Percentiles rank a stretch among this genome's conserved stretches.
These are phyloP conservation scores for Drosophila santomea DNA, from an alignment of 1,140 invertebrate species.

Conservation along the genomic window DNA sequence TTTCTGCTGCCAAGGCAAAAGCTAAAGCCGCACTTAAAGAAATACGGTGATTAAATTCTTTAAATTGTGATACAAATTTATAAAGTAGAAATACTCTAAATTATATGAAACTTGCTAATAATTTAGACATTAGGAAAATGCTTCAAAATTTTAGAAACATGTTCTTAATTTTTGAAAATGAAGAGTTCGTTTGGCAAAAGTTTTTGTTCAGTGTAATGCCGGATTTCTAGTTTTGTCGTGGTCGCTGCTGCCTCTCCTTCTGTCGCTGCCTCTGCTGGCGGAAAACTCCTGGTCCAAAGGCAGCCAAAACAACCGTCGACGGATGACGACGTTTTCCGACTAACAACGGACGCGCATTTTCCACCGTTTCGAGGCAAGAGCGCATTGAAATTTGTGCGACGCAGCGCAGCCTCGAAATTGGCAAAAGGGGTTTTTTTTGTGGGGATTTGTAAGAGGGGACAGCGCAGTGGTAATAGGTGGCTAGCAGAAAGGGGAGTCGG, in stretches of 20 bases:
- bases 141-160: neutral
- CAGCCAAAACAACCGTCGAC: slow-evolving; percentile 81
- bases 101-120: neutral
- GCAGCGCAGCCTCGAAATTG: slow-evolving; percentile 70
- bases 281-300: slow-evolving; percentile 51
- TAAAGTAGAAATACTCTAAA: neutral
- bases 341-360: slow-evolving; percentile 83
- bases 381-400: slow-evolving; percentile 81
- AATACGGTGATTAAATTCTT: neutral
- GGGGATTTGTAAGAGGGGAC: neutral
- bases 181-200: too few relatives aligned
- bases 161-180: too few relatives aligned
- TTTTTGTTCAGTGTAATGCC: slow-evolving; percentile 13
- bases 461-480: slow-evolving; percentile 27
- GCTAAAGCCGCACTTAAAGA: slow-evolving; percentile 24
- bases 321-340: slow-evolving; percentile 83
- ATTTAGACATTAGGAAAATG: neutral
- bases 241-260: slow-evolving; percentile 7
- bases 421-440: slow-evolving; percentile 1
- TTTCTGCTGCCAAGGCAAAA: slow-evolving; percentile 26
- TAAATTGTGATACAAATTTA: neutral
- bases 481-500: slow-evolving; percentile 16
- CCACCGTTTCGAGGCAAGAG: slow-evolving; percentile 80
- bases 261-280: slow-evolving; percentile 38
- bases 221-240: slow-evolving; percentile 32